A percentile compares a stretch with the other conserved stretches of the same genome.
Conservation (phyloP, 2,888 invertebrate species). For the Helicoverpa assulta region DNA sequence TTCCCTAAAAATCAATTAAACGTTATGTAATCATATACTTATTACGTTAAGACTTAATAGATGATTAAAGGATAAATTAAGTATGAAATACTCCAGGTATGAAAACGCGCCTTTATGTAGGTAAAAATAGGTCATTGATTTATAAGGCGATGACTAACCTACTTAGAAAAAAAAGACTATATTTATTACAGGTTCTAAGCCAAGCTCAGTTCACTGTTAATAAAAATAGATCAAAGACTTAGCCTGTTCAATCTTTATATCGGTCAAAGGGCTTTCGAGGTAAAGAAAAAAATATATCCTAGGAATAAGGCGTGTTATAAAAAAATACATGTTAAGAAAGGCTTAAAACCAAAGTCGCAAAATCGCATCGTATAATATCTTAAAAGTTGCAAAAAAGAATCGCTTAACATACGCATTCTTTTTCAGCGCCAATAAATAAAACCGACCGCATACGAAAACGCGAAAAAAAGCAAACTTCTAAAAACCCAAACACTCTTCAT, state of each 20-base stretch:
- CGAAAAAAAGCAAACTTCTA: constrained; percentile 53
- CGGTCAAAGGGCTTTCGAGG: not conserved
- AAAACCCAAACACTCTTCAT: constrained; percentile 68
- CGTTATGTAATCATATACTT: no score
- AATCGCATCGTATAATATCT: not conserved
- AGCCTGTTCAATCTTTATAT: not conserved
- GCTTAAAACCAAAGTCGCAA: not conserved
- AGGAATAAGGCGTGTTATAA: not conserved
- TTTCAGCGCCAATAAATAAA: constrained; percentile 48
- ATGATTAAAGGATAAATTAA: no score
- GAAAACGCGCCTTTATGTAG: no score
- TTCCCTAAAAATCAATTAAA: no score
- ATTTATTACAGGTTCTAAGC: not conserved
- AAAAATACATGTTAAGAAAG: not conserved
- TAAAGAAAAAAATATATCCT: not conserved
- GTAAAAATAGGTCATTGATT: not conserved
- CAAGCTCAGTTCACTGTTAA: not conserved
- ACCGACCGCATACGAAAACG: constrained; percentile 32
- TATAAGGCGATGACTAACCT: not conserved
- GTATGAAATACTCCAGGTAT: no score
- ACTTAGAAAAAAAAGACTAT: not conserved
- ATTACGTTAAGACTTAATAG: no score
- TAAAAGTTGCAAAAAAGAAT: constrained; percentile 21
- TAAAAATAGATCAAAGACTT: constrained; percentile 4
- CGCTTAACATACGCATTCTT: constrained; percentile 24